Base-by-base conservation (phyloP, 1,140 invertebrate genomes). In the Zaprionus gabonicus region DNA sequence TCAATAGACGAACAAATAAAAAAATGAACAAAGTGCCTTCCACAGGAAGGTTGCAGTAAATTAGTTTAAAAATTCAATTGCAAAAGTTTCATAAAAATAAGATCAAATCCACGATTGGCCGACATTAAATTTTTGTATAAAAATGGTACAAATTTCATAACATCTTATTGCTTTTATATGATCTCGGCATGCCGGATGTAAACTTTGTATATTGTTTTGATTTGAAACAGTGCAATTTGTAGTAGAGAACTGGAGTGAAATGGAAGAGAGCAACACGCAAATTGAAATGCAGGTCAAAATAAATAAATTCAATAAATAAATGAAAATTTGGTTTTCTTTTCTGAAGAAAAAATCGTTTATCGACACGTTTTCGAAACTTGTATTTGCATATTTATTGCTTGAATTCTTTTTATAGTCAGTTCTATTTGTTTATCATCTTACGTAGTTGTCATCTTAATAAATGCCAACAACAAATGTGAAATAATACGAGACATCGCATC, bases 261-360 rank as follows among this genome's bases (percentile, higher is more conserved):
- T 17, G 49, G 57, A 56, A 68, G 31, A 51, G 56, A 70, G 58
- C 27, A 34, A 53, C 56, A 63, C 10, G 51, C 53, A 75, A 74
- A 65, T 60, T 56, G 27, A 65, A 60, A 66, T 68, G 73, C 83
- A 83, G 83, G 67, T 80, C 51, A 76, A 77, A 78, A 76, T 70
- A 68, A 83, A 82, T 72, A 72, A 78, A 88, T 71, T 72, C 60
- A 81, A 78, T 70, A 88, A 60, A 63, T n/a, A 44, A 15, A 44
- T 34, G 23, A 2, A 51, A 63, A 41, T 17, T 31, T 12, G 57
- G 10, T 25, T 65, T 55, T 56, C n/a, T 23, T 38, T 38, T 23
- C 4, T 20, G 1, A 6, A 36, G 15, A 6, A 41, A 4, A 9
- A 9, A 44, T 23, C 15, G 15, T 41, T 41, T 46, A n/a, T 38